Evolutionary conservation across 1,140 invertebrate species (phyloP).

Genomic region (Tetramorium parvispinum): DNA sequence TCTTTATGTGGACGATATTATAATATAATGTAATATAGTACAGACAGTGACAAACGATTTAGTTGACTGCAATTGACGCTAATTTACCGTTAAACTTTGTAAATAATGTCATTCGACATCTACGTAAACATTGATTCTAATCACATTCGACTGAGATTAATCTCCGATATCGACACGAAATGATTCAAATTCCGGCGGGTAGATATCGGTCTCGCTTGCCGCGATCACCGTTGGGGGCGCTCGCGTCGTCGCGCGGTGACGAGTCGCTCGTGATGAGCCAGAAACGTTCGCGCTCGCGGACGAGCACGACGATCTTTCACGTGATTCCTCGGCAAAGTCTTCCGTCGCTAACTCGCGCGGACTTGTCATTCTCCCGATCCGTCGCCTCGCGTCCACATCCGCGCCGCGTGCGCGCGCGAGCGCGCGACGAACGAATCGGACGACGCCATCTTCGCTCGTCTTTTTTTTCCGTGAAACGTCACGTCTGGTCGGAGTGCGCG

Average conservation of each 20-base stretch:
- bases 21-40: background rate
- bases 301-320: background rate
- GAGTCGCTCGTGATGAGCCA: background rate
- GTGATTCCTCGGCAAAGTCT: background rate
- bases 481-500: background rate
- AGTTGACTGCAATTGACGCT: background rate
- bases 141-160: background rate
- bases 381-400: background rate
- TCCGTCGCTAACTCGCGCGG: background rate
- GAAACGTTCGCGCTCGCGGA: background rate
- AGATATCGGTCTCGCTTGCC: background rate
- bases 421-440: background rate
- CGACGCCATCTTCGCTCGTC: constrained; percentile 10
- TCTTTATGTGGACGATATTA: background rate
- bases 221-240: background rate
- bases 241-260: background rate
- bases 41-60: background rate
- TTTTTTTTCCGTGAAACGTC: background rate
- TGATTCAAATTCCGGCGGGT: background rate
- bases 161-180: background rate
- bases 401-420: background rate
- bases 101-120: background rate
- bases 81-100: background rate
- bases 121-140: background rate
- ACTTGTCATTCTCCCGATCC: background rate